A percentile compares a stretch with the other conserved stretches of the same genome.
These are phyloP conservation scores for Falco concolor DNA, from an alignment of 2,797 vertebrate genomes.

Conservation along the genomic window DNA sequence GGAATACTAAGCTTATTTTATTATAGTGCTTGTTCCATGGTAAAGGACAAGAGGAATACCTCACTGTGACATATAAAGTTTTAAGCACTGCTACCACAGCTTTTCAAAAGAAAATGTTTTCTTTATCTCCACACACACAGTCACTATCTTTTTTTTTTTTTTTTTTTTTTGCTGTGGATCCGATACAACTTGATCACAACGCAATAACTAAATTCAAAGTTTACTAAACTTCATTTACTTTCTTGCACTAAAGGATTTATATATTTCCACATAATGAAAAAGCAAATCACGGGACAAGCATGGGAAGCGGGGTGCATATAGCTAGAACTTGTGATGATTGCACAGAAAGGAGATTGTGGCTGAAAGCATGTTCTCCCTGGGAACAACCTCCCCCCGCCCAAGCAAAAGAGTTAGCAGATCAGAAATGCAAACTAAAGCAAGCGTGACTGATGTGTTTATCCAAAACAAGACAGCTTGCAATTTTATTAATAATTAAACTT, in stretches of 20 bases:
- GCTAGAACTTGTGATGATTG: not conserved
- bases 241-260: not conserved
- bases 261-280: not conserved
- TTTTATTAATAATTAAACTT: not conserved
- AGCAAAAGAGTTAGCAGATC: not conserved
- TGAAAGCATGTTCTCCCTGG: not conserved
- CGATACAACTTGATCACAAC: not conserved
- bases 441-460: not conserved
- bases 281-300: not conserved
- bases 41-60: not conserved
- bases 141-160: not conserved
- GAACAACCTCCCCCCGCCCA: not conserved
- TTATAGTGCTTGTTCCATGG: not conserved
- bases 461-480: conserved; percentile 25
- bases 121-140: not conserved
- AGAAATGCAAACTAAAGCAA: conserved; percentile 34
- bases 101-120: not conserved
- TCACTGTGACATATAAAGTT: not conserved
- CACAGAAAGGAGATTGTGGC: not conserved
- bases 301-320: not conserved
- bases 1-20: not conserved
- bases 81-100: not conserved
- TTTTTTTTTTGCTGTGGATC: not conserved
- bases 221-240: not conserved
- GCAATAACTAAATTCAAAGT: not conserved